Evolutionary conservation across 2,888 invertebrate genomes (phyloP).

Genomic region (Heliconius sara): DNA sequence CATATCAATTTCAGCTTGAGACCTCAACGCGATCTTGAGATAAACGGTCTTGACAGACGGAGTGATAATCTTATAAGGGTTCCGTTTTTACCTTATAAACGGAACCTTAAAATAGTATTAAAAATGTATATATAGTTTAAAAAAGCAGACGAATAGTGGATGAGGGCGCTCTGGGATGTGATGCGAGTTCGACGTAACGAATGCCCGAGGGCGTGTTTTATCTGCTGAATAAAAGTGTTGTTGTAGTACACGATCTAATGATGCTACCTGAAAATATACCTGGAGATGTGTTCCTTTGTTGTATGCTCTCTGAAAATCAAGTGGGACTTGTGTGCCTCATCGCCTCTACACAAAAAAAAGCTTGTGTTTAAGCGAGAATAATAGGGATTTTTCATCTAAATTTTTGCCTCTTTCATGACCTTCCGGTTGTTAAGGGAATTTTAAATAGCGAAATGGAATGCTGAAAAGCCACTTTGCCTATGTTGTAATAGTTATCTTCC

Average conservation of each 20-base stretch:
- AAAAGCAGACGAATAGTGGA: slow-evolving; percentile 54
- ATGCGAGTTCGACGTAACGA: slow-evolving; percentile 64
- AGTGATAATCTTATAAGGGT: neutral
- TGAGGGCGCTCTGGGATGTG: slow-evolving; percentile 47
- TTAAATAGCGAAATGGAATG: slow-evolving; percentile 19
- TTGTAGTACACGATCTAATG: slow-evolving; percentile 51
- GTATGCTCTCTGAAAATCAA: slow-evolving; percentile 49
- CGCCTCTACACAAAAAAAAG: slow-evolving; percentile 47
- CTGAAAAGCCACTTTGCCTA: neutral
- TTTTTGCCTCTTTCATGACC: slow-evolving; percentile 15
- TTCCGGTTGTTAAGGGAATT: slow-evolving; percentile 15
- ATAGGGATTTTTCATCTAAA: slow-evolving; percentile 30
- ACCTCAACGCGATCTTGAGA: neutral
- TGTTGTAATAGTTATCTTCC: neutral
- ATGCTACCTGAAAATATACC: slow-evolving; percentile 50
- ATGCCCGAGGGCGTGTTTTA: slow-evolving; percentile 67
- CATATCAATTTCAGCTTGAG: neutral
- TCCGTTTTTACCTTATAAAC: neutral
- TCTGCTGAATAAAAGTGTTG: slow-evolving; percentile 67
- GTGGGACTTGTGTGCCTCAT: slow-evolving; percentile 49
- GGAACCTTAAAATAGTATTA: neutral
- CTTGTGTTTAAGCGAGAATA: slow-evolving; percentile 38
- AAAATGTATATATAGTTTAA: slow-evolving; percentile 6
- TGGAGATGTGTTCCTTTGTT: slow-evolving; percentile 51
- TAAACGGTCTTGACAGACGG: neutral